Evolutionary conservation across 2,113 vertebrate species (phyloP).

Genomic region (Cranoglanis bouderius): DNA sequence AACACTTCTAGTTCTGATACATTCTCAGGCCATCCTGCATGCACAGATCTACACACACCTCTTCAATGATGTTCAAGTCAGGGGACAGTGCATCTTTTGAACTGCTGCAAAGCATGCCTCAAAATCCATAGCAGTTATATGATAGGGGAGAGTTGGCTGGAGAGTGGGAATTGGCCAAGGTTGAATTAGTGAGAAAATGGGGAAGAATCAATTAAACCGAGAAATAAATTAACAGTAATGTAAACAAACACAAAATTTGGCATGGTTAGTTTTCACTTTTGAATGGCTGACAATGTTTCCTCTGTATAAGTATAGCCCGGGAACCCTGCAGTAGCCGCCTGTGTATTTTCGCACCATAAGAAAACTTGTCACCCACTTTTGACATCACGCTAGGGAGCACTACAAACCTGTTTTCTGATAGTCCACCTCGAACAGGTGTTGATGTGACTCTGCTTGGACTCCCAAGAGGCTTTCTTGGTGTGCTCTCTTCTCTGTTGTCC

Average conservation of each 20-base stretch:
- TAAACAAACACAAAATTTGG: neutral
- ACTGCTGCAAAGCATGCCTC: too few relatives aligned
- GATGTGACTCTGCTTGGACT: constrained; percentile 79
- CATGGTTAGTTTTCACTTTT: neutral
- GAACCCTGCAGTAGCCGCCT: neutral
- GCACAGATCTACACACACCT: neutral
- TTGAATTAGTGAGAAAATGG: neutral
- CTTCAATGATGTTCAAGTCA: too few relatives aligned
- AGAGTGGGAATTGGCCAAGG: neutral
- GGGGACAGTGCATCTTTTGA: too few relatives aligned
- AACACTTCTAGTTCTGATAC: too few relatives aligned
- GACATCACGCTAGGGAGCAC: too few relatives aligned
- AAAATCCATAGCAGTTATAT: too few relatives aligned
- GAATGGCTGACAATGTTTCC: neutral
- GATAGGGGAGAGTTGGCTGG: neutral
- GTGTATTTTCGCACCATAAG: neutral
- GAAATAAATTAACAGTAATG: neutral
- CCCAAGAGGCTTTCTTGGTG: constrained; percentile 82
- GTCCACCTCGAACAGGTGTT: constrained; percentile 80
- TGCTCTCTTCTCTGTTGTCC: constrained; percentile 84
- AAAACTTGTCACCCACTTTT: neutral
- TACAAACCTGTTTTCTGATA: constrained; percentile 86
- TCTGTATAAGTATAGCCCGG: neutral
- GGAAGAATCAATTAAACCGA: neutral
- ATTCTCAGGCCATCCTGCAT: neutral